Evolutionary conservation across 2,797 vertebrate species (phyloP).

Genomic region (Falco peregrinus): DNA sequence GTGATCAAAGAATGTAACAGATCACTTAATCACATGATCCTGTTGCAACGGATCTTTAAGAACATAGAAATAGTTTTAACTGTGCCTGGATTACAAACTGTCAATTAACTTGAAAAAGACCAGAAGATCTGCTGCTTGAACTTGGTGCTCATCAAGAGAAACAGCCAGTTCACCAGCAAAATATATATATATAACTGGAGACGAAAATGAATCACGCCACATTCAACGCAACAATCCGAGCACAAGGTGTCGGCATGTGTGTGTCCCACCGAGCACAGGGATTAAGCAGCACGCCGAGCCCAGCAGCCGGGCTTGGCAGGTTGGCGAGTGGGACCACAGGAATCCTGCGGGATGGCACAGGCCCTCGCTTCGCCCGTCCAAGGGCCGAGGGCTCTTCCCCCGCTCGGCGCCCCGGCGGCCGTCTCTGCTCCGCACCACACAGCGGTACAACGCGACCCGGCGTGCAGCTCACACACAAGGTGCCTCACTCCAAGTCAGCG

Average conservation of each 20-base stretch:
- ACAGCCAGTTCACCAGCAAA: background rate
- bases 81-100: background rate
- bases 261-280: fast-evolving
- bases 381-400: fast-evolving
- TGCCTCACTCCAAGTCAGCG: background rate
- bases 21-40: background rate
- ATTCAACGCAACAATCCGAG: fast-evolving
- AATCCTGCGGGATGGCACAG: fast-evolving
- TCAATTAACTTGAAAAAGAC: background rate
- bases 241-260: fast-evolving
- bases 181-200: fast-evolving
- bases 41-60: background rate
- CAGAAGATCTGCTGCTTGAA: background rate
- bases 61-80: background rate
- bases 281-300: background rate
- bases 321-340: fast-evolving
- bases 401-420: fast-evolving
- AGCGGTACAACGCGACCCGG: background rate
- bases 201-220: background rate
- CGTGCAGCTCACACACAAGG: background rate
- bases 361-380: fast-evolving
- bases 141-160: background rate
- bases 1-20: background rate
- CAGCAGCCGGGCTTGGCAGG: background rate
- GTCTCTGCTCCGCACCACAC: background rate